phyloP scores from a whole-genome alignment of 2,888 invertebrate genomes.

The Dysmachus trigonus region DNA sequence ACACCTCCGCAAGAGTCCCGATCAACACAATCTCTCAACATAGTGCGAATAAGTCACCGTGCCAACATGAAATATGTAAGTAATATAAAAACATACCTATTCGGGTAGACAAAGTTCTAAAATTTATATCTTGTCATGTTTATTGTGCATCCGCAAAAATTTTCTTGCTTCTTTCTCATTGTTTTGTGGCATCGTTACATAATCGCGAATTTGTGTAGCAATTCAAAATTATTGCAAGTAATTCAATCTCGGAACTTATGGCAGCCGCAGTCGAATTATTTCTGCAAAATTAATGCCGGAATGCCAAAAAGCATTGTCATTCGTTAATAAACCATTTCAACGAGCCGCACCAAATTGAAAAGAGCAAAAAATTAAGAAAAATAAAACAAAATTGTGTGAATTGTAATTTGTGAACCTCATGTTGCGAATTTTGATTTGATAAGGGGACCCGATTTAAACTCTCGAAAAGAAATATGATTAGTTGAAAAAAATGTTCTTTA shows the following conservation, averaged over 20 bases:
- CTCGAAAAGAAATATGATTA: background rate
- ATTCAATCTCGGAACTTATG: background rate
- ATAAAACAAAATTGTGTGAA: background rate
- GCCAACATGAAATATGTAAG: slow-evolving; percentile 36
- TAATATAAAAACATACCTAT: background rate
- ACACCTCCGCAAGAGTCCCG: background rate
- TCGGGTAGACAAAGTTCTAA: background rate
- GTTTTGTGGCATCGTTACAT: background rate
- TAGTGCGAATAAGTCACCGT: background rate
- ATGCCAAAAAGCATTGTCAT: background rate
- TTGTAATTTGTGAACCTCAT: background rate
- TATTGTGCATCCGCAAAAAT: background rate
- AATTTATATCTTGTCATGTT: background rate
- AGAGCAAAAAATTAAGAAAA: background rate
- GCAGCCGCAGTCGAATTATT: background rate
- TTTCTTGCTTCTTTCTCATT: background rate
- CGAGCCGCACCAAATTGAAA: background rate
- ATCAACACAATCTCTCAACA: background rate
- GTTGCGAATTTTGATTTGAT: background rate
- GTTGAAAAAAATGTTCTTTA: background rate
- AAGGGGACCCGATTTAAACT: no score
- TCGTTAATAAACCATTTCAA: background rate
- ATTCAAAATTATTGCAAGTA: background rate
- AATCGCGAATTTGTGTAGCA: slow-evolving; percentile 8
- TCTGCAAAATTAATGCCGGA: background rate